Base-by-base conservation (phyloP, 1,140 invertebrate genomes). In the Gryllus bimaculatus region DNA sequence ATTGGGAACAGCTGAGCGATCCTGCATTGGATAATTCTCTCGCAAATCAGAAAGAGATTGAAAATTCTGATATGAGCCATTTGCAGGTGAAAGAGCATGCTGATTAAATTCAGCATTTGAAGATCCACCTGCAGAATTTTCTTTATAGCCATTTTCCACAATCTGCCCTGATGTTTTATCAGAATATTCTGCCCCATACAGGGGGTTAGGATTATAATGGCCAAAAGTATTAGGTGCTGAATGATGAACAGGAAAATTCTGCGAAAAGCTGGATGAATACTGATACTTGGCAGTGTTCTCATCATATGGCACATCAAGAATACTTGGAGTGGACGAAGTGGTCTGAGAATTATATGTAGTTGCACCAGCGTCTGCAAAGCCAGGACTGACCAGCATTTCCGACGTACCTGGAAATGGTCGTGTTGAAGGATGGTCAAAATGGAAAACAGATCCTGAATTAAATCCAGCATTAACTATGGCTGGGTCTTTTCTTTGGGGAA, bases 1-100 rank as follows among this genome's bases (percentile, higher is more conserved):
- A 77, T 83, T 48, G 82, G 82, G 82, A 86, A 88, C 82, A 84
- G 84, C 79, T 83, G 81, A 78, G 78, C 87, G 88, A 49, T 89
- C 87, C 48, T 85, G 85, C 73, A 84, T 83, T 80, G 88, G 89
- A 82, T 87, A 85, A 79, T 86, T 85, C 21, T 86, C 86, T n/a
- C 78, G 47, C 20, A 48, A 20, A n/a, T 77, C 76, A n/a, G 47
- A 39, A 47, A 79, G 15, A n/a, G 73, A 48, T 39, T 47, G 73
- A 10, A 79, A 79, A 49, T 47, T 74, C 47, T 79, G 49, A 49
- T 79, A 79, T 73, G 78, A 78, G 47, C 21, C 66, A 48, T 47
- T 77, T 10, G 39, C 47, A 47, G 47, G 10, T 21, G 49, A 49
- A 47, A 79, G 49, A 13, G 47, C 15, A 49, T 74, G 78, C 47